Conservation (phyloP, 2,888 invertebrate genomes). For the Allolobophora icterica region DNA sequence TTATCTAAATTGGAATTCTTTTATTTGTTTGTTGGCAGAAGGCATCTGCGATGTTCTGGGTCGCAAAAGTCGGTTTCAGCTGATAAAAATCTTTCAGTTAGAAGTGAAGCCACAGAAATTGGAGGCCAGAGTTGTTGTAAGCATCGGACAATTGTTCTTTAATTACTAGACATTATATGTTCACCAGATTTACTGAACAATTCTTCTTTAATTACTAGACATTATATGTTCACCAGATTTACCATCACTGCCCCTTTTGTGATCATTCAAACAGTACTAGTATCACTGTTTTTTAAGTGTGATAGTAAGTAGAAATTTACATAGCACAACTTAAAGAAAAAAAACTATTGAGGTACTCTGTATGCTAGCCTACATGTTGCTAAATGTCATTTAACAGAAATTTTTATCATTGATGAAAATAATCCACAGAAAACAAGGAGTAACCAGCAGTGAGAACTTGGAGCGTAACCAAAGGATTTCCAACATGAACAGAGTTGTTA, state of each 20-base stretch:
- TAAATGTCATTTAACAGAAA: no score
- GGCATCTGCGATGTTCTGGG: constrained; percentile 12
- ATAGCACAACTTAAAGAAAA: no score
- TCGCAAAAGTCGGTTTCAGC: constrained; percentile 13
- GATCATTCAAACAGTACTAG: not conserved
- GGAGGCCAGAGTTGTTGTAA: constrained; percentile 28
- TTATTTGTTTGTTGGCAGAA: constrained; percentile 12
- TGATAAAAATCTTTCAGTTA: constrained; percentile 19
- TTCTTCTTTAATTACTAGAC: not conserved
- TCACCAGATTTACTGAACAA: not conserved
- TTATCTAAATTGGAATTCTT: not conserved
- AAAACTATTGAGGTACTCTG: no score
- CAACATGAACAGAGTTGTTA: no score
- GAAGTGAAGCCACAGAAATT: constrained; percentile 24
- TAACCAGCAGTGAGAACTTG: no score
- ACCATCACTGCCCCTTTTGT: not conserved
- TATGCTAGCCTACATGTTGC: no score
- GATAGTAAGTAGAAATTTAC: no score
- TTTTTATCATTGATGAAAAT: no score
- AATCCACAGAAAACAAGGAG: no score
- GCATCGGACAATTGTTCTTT: not conserved
- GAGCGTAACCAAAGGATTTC: no score
- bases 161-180: not conserved
- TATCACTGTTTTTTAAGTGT: not conserved
- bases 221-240: not conserved